Evolutionary conservation across 2,888 invertebrate species (phyloP), one percentile per base, ranked within the genome.

Genomic region (Drosophila infuscata): DNA sequence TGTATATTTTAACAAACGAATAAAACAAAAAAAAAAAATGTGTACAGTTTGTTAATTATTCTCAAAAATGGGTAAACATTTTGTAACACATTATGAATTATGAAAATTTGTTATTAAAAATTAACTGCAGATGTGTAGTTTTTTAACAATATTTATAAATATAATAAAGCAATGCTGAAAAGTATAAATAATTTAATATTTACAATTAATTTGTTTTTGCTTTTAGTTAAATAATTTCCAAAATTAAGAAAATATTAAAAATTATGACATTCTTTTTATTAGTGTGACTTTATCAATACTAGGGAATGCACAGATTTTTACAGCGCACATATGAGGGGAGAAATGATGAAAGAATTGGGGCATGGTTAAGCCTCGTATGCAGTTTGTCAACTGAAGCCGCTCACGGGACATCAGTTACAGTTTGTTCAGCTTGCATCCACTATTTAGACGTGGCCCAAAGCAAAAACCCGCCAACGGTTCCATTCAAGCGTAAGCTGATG

Each of bases 401-500:
- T 62, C 70, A 69, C 52, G 54, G 64, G 58, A 65, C 83, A 67
- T 79, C 73, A 64, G 68, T 53, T 70, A 60, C 36, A 49, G 29
- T 43, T 60, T 33, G 15, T 15, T 20, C 36, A 20, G 25, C 48
- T 49, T 66, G 49, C 57, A 56, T 49, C 54, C 41, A 43, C 32
- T 62, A 46, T 66, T 80, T 61, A 65, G 65, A 58, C 56, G 30
- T 8, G n/a, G 29, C n/a, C 56, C 56, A 38, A 56, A 56, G 56
- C 38, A 56, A 38, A 38, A 38, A n/a, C 30, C 15, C 15, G 8
- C 53, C 25, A 53, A 20, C 52, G 20, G 60, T 41, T 58, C 74
- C 70, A 70, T 73, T 83, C 57, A 74, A 67, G 71, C 79, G 73
- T 61, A 52, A 65, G 76, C 88, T 76, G 82, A 89, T 84, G 71